Base-by-base conservation (phyloP, 2,113 vertebrate genomes). In the Hippocampus comes region DNA sequence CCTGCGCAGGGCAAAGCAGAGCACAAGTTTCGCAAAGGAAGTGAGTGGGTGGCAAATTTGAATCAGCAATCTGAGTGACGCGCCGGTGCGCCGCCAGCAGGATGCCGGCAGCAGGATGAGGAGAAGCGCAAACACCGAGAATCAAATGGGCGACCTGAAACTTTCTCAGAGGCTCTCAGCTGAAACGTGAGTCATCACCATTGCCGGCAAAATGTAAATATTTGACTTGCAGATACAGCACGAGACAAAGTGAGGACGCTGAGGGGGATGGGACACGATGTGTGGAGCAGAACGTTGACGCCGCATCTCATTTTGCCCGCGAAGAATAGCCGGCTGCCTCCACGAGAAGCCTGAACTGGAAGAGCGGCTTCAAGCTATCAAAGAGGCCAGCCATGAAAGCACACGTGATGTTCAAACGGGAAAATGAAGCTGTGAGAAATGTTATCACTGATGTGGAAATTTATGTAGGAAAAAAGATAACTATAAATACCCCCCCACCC, bases 1-100 rank as follows among this genome's bases (percentile, higher is more conserved):
- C 95, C 97, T 99, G 86, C 63, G 75, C 38, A 51, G 25, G 27
- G 65, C 23, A 71, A 63, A 77, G 61, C 74, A 73, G 61, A 75
- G 41, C 46, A 0, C 6, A 21, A 48, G 27, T 51, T n/a, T 30
- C 48, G 5, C 48, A 48, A n/a, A 53, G 67, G 71, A 72, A 68
- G 49, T 2, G 57, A 71, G 30, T 9, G 12, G 57, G 27, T 46
- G 57, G 18, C 41, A 3, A 18, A 67, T 43, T 43, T 46, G 21
- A 76, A 77, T 74, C 14, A 15, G 68, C 67, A 68, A 75, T 73
- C 66, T 21, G 51, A 79, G 72, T 79, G 80, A 84, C 63, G 63
- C 0, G 1, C 61, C 53, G 14, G 43, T 55, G 30, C 60, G 49
- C 60, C 12, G 20, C 34, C 27, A 74, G 34, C 80, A 84, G 82